Conservation (phyloP, 37 sponge, comb jelly and placozoan species). For the Aplysina aerophoba region DNA sequence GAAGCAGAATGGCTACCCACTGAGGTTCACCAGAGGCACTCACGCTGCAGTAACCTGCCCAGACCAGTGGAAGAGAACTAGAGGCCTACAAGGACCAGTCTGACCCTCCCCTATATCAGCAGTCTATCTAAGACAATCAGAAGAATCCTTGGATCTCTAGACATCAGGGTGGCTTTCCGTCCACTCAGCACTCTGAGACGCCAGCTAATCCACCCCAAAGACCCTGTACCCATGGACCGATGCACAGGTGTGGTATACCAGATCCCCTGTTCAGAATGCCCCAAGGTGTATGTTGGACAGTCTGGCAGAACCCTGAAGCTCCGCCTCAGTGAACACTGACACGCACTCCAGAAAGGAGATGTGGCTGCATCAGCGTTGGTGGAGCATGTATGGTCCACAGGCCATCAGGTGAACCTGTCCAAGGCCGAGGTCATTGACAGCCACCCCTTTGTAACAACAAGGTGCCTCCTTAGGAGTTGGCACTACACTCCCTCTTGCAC, state of each 20-base stretch:
- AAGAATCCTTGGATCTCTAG: background rate
- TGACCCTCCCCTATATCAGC: background rate
- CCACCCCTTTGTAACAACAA: background rate
- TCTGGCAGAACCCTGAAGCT: slow-evolving; percentile 4
- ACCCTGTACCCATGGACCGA: background rate
- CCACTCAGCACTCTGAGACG: background rate
- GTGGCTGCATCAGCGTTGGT: background rate
- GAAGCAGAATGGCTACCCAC: too few relatives aligned
- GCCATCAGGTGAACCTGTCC: background rate
- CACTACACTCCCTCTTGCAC: slow-evolving; percentile 46
- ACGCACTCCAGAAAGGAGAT: background rate
- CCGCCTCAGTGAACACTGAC: background rate
- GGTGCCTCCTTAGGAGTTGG: background rate
- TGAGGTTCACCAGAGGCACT: too few relatives aligned
- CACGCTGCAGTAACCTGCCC: too few relatives aligned
- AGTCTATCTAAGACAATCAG: background rate
- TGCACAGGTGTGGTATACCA: background rate
- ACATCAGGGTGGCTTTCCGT: background rate
- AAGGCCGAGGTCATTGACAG: background rate
- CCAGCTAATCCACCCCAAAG: background rate
- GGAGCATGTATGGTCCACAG: slow-evolving; percentile 7
- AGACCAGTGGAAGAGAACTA: too few relatives aligned
- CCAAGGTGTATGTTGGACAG: slow-evolving; percentile 17
- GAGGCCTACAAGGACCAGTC: background rate
- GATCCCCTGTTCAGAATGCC: background rate